Evolutionary conservation across 2,797 vertebrate genomes (phyloP).

Genomic region (Pachyuromys duprasi): DNA sequence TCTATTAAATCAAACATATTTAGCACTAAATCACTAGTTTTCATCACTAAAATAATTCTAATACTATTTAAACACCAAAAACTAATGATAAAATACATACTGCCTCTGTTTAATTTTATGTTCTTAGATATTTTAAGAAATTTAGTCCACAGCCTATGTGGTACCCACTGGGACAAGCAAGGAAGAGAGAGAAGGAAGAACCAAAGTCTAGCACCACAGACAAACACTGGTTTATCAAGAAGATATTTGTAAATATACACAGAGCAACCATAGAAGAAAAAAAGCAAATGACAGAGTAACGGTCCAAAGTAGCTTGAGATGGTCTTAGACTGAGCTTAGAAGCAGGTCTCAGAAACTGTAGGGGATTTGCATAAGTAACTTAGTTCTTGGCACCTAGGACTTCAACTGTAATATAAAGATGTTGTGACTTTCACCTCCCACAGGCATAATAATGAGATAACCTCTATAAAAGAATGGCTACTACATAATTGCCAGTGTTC

Average conservation of each 20-base stretch:
- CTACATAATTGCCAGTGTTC: neutral
- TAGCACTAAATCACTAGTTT: neutral
- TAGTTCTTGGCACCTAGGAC: neutral
- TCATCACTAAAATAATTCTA: neutral
- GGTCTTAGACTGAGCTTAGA: neutral
- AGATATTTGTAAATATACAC: neutral
- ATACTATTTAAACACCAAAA: neutral
- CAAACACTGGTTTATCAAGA: neutral
- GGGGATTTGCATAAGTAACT: neutral
- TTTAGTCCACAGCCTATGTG: neutral
- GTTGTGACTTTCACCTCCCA: neutral
- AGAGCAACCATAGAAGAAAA: neutral
- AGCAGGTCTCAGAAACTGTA: neutral
- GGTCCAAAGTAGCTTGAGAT: neutral
- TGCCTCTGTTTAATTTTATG: neutral
- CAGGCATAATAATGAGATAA: neutral
- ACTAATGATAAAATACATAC: neutral
- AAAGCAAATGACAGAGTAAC: neutral
- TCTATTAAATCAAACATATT: neutral
- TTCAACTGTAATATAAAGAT: neutral
- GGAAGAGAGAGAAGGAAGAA: neutral
- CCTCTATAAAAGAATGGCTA: neutral
- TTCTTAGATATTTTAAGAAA: neutral
- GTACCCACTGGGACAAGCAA: neutral
- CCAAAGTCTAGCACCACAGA: accelerated